Conservation (phyloP, 1,140 invertebrate species). For the Bombus sibiricus region DNA sequence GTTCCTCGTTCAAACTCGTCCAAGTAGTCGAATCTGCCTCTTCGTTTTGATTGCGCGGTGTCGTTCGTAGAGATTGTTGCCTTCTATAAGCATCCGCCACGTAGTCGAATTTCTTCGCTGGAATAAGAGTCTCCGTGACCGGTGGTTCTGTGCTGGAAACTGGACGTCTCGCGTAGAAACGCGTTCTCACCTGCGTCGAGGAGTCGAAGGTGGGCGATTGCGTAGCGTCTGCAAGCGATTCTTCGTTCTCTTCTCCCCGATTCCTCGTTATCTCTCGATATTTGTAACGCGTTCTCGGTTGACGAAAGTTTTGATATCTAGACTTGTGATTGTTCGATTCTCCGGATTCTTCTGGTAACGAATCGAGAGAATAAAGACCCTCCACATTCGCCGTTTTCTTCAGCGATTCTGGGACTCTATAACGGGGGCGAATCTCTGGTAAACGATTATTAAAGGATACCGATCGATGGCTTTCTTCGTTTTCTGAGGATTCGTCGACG, state of each 20-base stretch:
- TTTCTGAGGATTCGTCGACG: no score
- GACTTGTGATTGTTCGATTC: constrained; percentile 29
- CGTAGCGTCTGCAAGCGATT: constrained; percentile 20
- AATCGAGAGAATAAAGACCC: constrained; percentile 13
- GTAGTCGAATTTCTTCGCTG: constrained; percentile 79
- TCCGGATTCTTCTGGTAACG: constrained; percentile 56
- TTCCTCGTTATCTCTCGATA: constrained; percentile 14
- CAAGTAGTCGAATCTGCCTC: constrained; percentile 15
- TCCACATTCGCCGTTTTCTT: constrained; percentile 8
- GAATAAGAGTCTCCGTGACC: constrained; percentile 77
- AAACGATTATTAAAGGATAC: constrained; percentile 22
- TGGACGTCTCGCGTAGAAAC: constrained; percentile 70
- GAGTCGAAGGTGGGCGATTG: constrained; percentile 46
- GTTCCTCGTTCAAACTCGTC: background rate
- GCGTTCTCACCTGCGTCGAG: constrained; percentile 64
- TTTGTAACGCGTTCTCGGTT: constrained; percentile 67
- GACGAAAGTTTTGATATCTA: constrained; percentile 57
- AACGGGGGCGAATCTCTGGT: constrained; percentile 45
- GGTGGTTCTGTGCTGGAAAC: constrained; percentile 70
- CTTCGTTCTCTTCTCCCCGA: constrained; percentile 11
- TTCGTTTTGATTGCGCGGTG: constrained; percentile 34
- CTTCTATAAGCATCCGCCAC: constrained; percentile 76
- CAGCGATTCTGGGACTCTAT: constrained; percentile 34
- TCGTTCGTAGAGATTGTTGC: constrained; percentile 75
- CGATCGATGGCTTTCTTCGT: constrained; percentile 8